These are phyloP conservation scores for Anomalospiza imberbis DNA, from an alignment of 2,797 vertebrate genomes.

Conservation along the genomic window DNA sequence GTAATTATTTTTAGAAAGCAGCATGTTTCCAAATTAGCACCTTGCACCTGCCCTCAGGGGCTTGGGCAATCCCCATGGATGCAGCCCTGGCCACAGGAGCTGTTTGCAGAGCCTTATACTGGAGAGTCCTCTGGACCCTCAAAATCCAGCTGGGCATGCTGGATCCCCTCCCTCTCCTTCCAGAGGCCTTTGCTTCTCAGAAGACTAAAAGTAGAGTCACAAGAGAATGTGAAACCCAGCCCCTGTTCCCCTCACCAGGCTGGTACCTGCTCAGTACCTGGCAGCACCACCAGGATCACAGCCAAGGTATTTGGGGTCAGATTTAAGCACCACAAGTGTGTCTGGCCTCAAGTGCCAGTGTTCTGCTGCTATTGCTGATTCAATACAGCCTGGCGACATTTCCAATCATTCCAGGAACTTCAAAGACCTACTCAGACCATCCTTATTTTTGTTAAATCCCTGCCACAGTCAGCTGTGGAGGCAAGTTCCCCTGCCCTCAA, in stretches of 20 bases:
- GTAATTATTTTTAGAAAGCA: background rate
- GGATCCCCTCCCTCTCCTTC: background rate
- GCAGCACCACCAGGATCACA: background rate
- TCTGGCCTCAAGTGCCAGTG: background rate
- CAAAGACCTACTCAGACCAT: background rate
- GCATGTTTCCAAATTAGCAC: background rate
- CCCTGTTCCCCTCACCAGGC: background rate
- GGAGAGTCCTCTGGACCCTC: background rate
- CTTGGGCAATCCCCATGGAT: background rate
- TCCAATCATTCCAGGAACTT: background rate
- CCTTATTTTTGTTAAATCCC: background rate
- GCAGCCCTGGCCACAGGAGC: background rate
- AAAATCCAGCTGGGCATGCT: background rate
- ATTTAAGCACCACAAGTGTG: background rate
- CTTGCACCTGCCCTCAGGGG: background rate
- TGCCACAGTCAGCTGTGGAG: background rate
- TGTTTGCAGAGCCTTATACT: background rate
- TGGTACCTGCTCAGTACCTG: background rate
- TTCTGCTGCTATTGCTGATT: background rate
- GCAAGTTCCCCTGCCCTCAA: background rate
- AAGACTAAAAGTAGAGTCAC: background rate
- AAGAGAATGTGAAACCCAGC: background rate
- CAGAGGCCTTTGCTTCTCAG: background rate
- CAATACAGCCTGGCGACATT: background rate
- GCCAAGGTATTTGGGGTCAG: background rate